Evolutionary conservation across 2,888 invertebrate species (phyloP), one percentile per base, ranked within the genome.

Genomic region (Cheilosia impressa): DNA sequence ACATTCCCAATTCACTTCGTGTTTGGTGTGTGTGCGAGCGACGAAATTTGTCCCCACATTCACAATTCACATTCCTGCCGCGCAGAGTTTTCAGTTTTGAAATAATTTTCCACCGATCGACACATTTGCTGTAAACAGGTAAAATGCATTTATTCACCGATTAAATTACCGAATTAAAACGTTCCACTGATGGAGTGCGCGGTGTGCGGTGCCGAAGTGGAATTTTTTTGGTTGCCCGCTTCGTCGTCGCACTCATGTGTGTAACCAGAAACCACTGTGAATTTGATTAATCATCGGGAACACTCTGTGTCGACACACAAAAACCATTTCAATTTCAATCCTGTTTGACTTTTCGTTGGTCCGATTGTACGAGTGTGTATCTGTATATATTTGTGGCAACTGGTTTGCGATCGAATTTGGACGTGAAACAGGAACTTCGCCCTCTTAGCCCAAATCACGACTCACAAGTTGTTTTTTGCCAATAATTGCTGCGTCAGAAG

Each of bases 211-310:
- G 38, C 27, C 31, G 58, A 73, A 75, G 45, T 81, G 68, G 75
- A 75, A 68, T 27, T 76, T 76, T 19, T 65, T 71, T 38, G 53
- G 69, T 76, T 68, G 71, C 31, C 31, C 31, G 9, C 9, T 2
- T 31, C 31, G 31, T 63, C 31, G 31, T 31, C 31, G 31, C 68
- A 41, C 53, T 31, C 68, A 38, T 66, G 69, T 75, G 79, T 84
- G 84, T 75, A 79, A 79, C 75, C 79, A 75, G 75, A 84, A 60
- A 84, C 79, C 75, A 66, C 75, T 82, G 68, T 52, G 62, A 66
- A 60, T 69, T 85, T 81, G 85, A 85, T 85, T 81, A 85, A 85
- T 80, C 85, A 81, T 77, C 76, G 72, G 76, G 76, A 72, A 81
- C 79, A 24, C 57, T 66, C 52, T 72, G 10, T 58, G n/a, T 53